A percentile compares a stretch with the other conserved stretches of the same genome.
Evolutionary conservation across 2,888 invertebrate species (phyloP).

Genomic region (Agonopterix alstromeriana): DNA sequence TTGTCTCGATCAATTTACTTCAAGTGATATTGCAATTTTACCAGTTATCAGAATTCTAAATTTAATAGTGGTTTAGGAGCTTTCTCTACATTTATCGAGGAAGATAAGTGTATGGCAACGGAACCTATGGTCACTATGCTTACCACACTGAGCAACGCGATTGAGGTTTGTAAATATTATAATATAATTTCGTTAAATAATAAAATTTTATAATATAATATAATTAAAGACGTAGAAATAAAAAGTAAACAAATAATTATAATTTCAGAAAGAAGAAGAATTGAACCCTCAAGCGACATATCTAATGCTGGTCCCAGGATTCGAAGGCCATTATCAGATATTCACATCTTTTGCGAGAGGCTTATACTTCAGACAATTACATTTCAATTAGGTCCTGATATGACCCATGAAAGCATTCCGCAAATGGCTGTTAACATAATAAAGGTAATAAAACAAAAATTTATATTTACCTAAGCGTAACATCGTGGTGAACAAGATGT

Average conservation of each 20-base stretch:
- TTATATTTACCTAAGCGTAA: no score
- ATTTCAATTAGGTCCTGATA: slow-evolving; percentile 32
- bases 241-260: no score
- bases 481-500: no score
- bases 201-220: no score
- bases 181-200: no score
- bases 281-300: slow-evolving; percentile 25
- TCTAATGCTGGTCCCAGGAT: slow-evolving; percentile 42
- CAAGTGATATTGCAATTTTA: not conserved
- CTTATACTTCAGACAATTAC: slow-evolving; percentile 36
- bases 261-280: slow-evolving; percentile 24
- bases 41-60: slow-evolving; percentile 7
- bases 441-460: slow-evolving; percentile 20
- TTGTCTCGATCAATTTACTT: no score
- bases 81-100: slow-evolving; percentile 28
- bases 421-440: slow-evolving; percentile 30
- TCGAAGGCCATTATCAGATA: slow-evolving; percentile 38
- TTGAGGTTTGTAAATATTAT: slow-evolving; percentile 17
- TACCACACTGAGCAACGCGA: slow-evolving; percentile 22
- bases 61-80: slow-evolving; percentile 22
- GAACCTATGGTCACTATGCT: slow-evolving; percentile 29
- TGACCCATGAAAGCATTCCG: slow-evolving; percentile 28
- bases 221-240: no score
- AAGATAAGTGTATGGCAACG: slow-evolving; percentile 28
- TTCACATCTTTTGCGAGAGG: slow-evolving; percentile 29